These are phyloP conservation scores for Cranoglanis bouderius DNA, from an alignment of 2,113 vertebrate genomes.

Conservation along the genomic window DNA sequence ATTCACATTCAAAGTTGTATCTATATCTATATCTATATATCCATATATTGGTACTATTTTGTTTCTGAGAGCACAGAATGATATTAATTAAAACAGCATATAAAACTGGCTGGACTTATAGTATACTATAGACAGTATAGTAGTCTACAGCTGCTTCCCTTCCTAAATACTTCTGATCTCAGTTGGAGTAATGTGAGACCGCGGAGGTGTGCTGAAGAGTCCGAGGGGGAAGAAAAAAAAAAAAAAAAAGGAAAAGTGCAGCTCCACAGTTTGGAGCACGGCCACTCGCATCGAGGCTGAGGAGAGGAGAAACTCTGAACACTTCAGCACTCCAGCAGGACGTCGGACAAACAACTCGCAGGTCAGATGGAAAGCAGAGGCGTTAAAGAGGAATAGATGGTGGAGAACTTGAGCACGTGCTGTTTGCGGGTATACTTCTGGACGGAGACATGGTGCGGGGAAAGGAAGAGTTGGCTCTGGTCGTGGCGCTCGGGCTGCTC, in stretches of 20 bases:
- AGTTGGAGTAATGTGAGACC: conserved; percentile 71
- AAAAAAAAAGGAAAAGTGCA: conserved; percentile 41
- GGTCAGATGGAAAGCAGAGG: conserved; percentile 58
- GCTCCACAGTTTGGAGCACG: conserved; percentile 58
- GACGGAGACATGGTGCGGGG: conserved; percentile 56
- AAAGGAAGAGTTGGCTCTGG: conserved; percentile 56
- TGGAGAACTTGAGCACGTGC: conserved; percentile 52
- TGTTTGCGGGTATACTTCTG: conserved; percentile 52
- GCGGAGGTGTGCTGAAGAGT: conserved; percentile 38
- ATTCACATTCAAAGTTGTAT: too few relatives aligned
- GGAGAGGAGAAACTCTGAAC: conserved; percentile 38
- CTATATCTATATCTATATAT: too few relatives aligned
- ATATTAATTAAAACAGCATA: neutral
- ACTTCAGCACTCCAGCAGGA: conserved; percentile 28
- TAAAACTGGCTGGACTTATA: neutral
- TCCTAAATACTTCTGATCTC: conserved; percentile 60
- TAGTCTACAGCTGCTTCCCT: conserved; percentile 46
- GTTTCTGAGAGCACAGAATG: neutral
- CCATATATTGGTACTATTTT: too few relatives aligned
- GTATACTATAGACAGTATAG: neutral
- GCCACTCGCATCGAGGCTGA: conserved; percentile 50
- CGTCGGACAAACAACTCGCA: neutral
- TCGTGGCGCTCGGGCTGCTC: conserved; percentile 61
- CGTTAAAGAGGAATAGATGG: conserved; percentile 52
- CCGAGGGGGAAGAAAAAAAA: neutral